Conservation (phyloP, 35 echinoderm and acorn worm genomes). For the Ptychodera flava region DNA sequence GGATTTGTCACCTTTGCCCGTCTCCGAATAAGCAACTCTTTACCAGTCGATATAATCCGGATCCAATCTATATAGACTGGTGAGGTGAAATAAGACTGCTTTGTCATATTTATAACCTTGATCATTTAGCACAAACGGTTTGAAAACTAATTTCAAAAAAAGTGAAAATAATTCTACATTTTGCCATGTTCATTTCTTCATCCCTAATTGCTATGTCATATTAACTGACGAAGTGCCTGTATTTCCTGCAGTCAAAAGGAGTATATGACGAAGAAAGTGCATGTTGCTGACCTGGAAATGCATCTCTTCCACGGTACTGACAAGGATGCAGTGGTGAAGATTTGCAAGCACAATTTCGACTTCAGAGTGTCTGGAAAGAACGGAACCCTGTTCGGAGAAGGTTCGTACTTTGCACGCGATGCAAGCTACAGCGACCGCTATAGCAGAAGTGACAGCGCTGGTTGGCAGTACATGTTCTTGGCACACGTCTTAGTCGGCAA, state of each 20-base stretch:
- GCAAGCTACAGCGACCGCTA: conserved; percentile 26
- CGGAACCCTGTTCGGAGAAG: conserved; percentile 35
- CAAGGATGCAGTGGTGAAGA: conserved; percentile 3
- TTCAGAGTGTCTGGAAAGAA: conserved; percentile 35
- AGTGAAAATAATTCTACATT: too few relatives aligned
- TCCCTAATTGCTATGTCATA: too few relatives aligned
- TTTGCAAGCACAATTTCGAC: conserved; percentile 48
- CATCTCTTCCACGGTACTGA: conserved; percentile 40
- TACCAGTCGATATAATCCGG: too few relatives aligned
- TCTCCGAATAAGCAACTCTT: too few relatives aligned
- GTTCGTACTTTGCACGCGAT: conserved; percentile 40
- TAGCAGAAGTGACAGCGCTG: neutral
- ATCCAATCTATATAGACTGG: too few relatives aligned
- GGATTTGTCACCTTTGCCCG: too few relatives aligned
- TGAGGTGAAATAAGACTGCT: too few relatives aligned
- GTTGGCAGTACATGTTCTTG: conserved; percentile 24
- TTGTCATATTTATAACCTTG: too few relatives aligned
- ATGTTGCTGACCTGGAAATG: conserved; percentile 5
- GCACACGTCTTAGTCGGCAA: conserved; percentile 27
- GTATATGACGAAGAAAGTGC: neutral
- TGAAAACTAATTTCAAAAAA: too few relatives aligned
- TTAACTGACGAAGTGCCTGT: too few relatives aligned
- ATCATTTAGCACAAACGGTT: too few relatives aligned
- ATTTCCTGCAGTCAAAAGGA: neutral
- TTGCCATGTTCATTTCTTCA: too few relatives aligned